phyloP scores from a whole-genome alignment of 2,888 invertebrate genomes.

The Plagiodera versicolora region DNA sequence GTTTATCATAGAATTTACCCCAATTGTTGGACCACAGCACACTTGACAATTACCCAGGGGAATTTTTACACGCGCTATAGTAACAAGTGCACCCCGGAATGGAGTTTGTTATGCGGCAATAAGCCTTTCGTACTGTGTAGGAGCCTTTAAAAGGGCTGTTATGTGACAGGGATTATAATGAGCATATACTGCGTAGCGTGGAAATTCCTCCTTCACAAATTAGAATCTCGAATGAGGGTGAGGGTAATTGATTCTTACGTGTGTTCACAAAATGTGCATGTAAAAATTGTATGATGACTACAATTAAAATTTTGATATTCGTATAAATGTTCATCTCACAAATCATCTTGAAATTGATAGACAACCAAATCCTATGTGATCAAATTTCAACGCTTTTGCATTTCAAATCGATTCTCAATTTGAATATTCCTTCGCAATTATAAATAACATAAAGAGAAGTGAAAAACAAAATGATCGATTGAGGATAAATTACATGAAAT shows the following conservation, averaged over 20 bases:
- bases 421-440: too few species aligned
- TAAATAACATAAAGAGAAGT: too few species aligned
- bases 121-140: constrained; percentile 31
- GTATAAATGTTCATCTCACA: too few species aligned
- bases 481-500: too few species aligned
- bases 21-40: constrained; percentile 42
- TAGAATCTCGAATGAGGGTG: neutral
- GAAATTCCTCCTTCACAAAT: neutral
- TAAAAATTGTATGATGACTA: too few species aligned
- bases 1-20: constrained; percentile 42
- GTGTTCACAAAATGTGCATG: neutral
- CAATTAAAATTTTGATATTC: too few species aligned
- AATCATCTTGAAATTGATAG: too few species aligned
- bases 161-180: constrained; percentile 20
- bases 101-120: constrained; percentile 32
- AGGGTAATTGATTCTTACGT: neutral
- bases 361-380: too few species aligned
- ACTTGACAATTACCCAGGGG: constrained; percentile 50
- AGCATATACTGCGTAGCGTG: constrained; percentile 12
- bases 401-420: too few species aligned
- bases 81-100: constrained; percentile 40
- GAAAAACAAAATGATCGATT: too few species aligned
- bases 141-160: constrained; percentile 20
- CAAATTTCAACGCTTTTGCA: too few species aligned
- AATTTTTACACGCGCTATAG: constrained; percentile 50